These are phyloP conservation scores for Hystrix brachyura DNA, from an alignment of 2,113 vertebrate genomes.

Conservation along the genomic window DNA sequence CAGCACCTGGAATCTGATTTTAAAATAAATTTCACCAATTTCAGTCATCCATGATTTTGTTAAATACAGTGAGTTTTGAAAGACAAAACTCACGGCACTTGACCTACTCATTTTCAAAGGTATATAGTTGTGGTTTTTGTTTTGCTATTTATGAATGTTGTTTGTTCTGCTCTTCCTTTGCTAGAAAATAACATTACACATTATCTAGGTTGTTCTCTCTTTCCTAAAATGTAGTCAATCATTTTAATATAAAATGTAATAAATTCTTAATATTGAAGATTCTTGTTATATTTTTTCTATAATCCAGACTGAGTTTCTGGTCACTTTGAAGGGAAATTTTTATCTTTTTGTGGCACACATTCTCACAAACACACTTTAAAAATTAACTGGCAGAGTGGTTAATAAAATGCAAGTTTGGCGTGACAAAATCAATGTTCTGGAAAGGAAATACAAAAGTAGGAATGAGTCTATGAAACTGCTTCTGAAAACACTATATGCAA, in stretches of 20 bases:
- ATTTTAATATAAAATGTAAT: slow-evolving; percentile 44
- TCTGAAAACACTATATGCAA: not conserved
- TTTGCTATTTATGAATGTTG: slow-evolving; percentile 31
- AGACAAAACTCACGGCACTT: not conserved
- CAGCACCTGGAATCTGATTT: slow-evolving; percentile 20
- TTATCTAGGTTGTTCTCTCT: not conserved
- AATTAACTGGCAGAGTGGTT: not conserved
- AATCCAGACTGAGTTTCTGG: slow-evolving; percentile 3
- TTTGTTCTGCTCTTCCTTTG: not conserved
- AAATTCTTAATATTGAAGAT: not conserved
- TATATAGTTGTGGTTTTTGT: not conserved
- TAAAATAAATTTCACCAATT: not conserved
- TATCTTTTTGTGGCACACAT: not conserved
- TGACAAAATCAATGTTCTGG: not conserved
- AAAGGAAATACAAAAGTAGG: not conserved
- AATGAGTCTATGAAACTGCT: not conserved
- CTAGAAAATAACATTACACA: not conserved
- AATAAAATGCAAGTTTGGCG: not conserved
- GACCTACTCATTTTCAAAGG: not conserved
- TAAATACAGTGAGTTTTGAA: not conserved
- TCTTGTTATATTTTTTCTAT: not conserved
- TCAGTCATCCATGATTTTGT: not conserved
- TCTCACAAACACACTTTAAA: not conserved
- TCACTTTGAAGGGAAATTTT: not conserved
- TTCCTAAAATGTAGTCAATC: not conserved